phyloP scores from a whole-genome alignment of 1,140 invertebrate species.

The Nephila pilipes region DNA sequence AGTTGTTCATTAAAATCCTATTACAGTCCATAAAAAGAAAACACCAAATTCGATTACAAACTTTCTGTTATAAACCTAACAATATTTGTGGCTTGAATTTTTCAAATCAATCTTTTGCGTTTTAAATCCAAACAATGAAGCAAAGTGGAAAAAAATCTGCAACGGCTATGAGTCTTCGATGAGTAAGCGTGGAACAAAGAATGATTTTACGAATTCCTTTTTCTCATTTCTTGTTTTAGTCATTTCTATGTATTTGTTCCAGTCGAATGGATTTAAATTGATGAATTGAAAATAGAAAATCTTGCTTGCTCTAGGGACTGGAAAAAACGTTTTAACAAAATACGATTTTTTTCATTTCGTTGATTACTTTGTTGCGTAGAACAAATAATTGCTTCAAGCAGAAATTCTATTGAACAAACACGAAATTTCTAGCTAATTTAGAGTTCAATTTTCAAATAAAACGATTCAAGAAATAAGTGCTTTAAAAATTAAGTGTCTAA shows the following conservation, averaged over 20 bases:
- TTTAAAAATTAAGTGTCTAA: background rate
- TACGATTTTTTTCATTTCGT: background rate
- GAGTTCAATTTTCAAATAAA: background rate
- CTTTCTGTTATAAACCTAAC: background rate
- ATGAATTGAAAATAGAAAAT: conserved; percentile 34
- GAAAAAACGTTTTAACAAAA: background rate
- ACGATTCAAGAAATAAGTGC: background rate
- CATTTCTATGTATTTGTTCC: background rate
- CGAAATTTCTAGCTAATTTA: background rate
- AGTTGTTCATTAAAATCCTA: conserved; percentile 59
- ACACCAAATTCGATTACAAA: conserved; percentile 53
- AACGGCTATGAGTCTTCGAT: background rate
- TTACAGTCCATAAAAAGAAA: conserved; percentile 41
- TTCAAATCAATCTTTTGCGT: conserved; percentile 6
- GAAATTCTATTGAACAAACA: background rate
- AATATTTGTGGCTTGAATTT: background rate
- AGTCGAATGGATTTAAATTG: conserved; percentile 27
- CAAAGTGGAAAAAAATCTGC: background rate
- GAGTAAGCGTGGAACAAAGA: conserved; percentile 4
- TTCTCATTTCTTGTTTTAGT: background rate
- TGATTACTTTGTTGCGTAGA: background rate
- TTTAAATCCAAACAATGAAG: background rate
- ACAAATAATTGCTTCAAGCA: background rate
- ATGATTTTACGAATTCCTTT: conserved; percentile 32
- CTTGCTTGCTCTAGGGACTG: background rate